Conservation (phyloP, 2,888 invertebrate genomes). For the Phalera bucephala region DNA sequence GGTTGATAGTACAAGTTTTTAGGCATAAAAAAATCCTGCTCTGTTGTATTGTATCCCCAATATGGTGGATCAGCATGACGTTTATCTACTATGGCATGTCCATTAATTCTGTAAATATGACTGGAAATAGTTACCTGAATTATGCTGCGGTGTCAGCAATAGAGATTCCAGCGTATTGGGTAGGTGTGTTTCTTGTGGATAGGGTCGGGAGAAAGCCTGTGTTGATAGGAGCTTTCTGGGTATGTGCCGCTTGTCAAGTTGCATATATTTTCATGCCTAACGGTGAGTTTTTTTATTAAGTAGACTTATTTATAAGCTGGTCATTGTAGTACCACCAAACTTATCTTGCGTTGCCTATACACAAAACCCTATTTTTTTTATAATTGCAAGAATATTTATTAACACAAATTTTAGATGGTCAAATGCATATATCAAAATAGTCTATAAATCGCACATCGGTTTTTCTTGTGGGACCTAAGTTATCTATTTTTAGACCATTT, state of each 20-base stretch:
- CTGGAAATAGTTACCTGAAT: conserved; percentile 85
- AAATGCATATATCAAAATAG: too few relatives aligned
- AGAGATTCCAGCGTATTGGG: conserved; percentile 87
- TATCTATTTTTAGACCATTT: too few relatives aligned
- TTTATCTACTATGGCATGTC: conserved; percentile 87
- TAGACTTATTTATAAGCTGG: too few relatives aligned
- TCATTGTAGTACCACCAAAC: too few relatives aligned
- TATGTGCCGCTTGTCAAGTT: conserved; percentile 83
- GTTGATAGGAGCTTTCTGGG: conserved; percentile 78
- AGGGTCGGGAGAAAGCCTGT: conserved; percentile 83
- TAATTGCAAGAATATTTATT: too few relatives aligned
- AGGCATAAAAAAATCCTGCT: conserved; percentile 41
- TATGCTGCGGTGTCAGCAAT: conserved; percentile 84
- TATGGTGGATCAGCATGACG: conserved; percentile 86
- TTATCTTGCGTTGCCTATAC: too few relatives aligned
- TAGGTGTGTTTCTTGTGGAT: conserved; percentile 83
- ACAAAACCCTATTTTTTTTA: too few relatives aligned
- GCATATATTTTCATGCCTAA: conserved; percentile 79
- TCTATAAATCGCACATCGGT: too few relatives aligned
- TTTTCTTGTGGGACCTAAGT: too few relatives aligned
- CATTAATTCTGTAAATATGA: conserved; percentile 85
- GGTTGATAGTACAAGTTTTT: conserved; percentile 51
- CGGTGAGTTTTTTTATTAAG: too few relatives aligned
- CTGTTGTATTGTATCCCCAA: conserved; percentile 51
- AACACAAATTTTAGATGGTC: too few relatives aligned